phyloP scores from a whole-genome alignment of 2,888 invertebrate genomes.

The Sphaerophoria rueppellii region DNA sequence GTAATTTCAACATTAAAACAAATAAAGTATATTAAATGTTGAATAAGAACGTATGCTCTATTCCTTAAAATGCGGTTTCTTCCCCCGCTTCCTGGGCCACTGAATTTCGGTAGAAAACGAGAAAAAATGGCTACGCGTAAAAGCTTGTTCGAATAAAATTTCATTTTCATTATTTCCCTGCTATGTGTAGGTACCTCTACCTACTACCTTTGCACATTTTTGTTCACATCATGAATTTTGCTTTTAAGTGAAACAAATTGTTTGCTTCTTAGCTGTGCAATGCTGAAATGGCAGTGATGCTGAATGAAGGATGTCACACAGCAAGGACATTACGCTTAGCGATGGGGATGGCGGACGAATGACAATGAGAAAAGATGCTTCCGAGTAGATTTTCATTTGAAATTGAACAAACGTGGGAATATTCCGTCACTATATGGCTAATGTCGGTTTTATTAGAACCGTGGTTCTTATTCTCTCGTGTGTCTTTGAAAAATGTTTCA shows the following conservation, averaged over 20 bases:
- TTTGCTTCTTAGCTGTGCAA: conserved; percentile 9
- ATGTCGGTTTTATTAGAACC: conserved; percentile 61
- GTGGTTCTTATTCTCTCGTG: conserved; percentile 38
- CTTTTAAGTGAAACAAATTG: conserved; percentile 72
- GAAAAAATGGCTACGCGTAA: conserved; percentile 68
- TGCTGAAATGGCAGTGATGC: conserved; percentile 14
- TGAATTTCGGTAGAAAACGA: conserved; percentile 47
- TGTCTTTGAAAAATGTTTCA: conserved; percentile 55
- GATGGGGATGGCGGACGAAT: background rate
- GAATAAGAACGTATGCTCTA: no score
- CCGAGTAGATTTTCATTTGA: conserved; percentile 2
- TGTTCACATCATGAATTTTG: conserved; percentile 41
- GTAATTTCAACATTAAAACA: background rate
- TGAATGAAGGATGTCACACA: conserved; percentile 58
- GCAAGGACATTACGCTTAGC: conserved; percentile 20
- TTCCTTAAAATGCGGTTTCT: conserved; percentile 20
- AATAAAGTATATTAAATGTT: conserved; percentile 5
- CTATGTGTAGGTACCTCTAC: background rate
- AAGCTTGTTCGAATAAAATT: conserved; percentile 70
- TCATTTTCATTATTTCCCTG: conserved; percentile 67
- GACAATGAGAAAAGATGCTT: background rate
- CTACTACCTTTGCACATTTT: background rate
- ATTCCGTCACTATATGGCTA: conserved; percentile 46
- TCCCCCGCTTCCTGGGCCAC: background rate
- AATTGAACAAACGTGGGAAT: conserved; percentile 28